Base-by-base conservation (phyloP, 2,797 vertebrate genomes). In the Trachops cirrhosus region DNA sequence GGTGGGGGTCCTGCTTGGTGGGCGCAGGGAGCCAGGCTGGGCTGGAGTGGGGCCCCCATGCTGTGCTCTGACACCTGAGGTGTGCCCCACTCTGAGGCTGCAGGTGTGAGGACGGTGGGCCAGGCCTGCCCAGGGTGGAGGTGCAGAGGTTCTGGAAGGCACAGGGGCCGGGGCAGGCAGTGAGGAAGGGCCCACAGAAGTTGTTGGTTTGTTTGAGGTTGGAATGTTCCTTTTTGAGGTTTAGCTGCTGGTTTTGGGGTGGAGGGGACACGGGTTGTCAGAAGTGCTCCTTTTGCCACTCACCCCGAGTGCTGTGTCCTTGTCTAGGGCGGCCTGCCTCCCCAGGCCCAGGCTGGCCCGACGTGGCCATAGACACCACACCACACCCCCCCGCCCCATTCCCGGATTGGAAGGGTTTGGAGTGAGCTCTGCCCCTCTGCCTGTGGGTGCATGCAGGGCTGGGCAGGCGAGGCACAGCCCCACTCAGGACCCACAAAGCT, bases 161-260 rank as follows among this genome's bases (percentile, higher is more conserved):
- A 0, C 14, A 32, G 57, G 57, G 26, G 26, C 26, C 0, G 3
- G 1, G 74, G 5, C 8, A 34, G 44, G 24, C 29, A 1, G 44
- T 4, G 3, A 9, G 41, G 44, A 18, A 4, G 32, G 85, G 59
- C 7, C 77, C 9, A 0, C 0, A 0, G 18, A 5, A 34, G 75
- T 12, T 11, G 54, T 26, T 18, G 34, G 39, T n/a, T 8, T 6
- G 83, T 26, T 22, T 26, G 54, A 86, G 24, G 74, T 48, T 46
- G 12, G 54, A 24, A 59, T 3, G 39, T 15, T 32, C 26, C 1
- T 62, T 48, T 48, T 15, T 9, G 59, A 50, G 41, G 29, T 32
- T 37, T 1, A 5, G 6, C 10, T 29, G 50, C 10, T n/a, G 19
- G 32, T 71, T 71, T 22, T 11, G 6, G 11, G 12, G 10, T 2